Evolutionary conservation across 1,140 invertebrate species (phyloP), one percentile per base, ranked within the genome.

Genomic region (Ruditapes philippinarum): DNA sequence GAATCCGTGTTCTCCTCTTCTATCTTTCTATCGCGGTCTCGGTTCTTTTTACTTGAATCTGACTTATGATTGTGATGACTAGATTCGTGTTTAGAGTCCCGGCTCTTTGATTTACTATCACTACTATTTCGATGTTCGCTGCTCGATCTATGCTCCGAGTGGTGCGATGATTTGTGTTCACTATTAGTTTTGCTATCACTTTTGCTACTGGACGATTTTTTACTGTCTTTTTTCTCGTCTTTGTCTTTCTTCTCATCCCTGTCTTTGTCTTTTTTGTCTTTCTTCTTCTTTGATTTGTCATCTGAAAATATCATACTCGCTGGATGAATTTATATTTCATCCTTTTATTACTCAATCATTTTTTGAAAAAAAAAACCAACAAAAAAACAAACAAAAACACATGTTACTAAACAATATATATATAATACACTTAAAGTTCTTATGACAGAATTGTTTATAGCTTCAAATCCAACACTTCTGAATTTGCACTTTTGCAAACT

Each of bases 31-130:
- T 88, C 81, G 78, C 51, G 62, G 9, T 79, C n/a, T 28, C 73
- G 57, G 19, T 42, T 42, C 62, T 70, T 89, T 33, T 78, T 54
- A 40, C 76, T 90, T 12, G 65, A 70, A n/a, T 82, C 82, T n/a
- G 82, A 73, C n/a, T 40, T 57, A 19, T 40, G 78, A 51, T 88
- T 73, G 57, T 57, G 74, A 14, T 80, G 49, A 65, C 70, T 36
- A 70, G 57, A 57, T 11, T 65, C 57, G 45, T 83, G 74, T 78
- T 54, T 78, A 3, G 74, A 82, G 60, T 83, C 65, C n/a, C 31
- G 60, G 49, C 90, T 85, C 97, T 93, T 98, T 97, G 89, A 73
- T 76, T 93, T 85, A 73, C 45, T 70, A 36, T 60, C 45, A 84
- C 38, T 36, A 62, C 78, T 60, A 4, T 19, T 28, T 2, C 51